Conservation (phyloP, 2,888 invertebrate species). For the Phalangium opilio region DNA sequence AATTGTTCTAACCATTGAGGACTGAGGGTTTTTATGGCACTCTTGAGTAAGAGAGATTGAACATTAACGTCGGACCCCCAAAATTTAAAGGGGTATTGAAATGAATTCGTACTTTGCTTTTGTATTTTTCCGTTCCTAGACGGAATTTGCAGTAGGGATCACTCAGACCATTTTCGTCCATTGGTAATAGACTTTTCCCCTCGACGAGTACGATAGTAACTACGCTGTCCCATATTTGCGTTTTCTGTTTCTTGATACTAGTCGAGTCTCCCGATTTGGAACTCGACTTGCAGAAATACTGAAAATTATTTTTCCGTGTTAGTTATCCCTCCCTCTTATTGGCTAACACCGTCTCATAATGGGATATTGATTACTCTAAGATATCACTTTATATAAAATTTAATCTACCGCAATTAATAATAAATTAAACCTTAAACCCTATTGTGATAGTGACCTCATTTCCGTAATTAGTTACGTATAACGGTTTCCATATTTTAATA, state of each 20-base stretch:
- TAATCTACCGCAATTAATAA: too few relatives aligned
- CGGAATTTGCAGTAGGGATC: slow-evolving; percentile 95
- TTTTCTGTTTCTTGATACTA: slow-evolving; percentile 45
- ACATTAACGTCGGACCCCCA: not conserved
- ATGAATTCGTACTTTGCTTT: slow-evolving; percentile 65
- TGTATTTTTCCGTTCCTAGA: slow-evolving; percentile 92
- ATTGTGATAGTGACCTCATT: too few relatives aligned
- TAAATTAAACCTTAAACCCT: too few relatives aligned
- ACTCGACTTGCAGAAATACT: slow-evolving; percentile 5
- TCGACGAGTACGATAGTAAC: slow-evolving; percentile 95
- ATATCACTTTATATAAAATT: too few relatives aligned
- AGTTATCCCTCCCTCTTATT: too few relatives aligned
- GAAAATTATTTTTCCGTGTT: too few relatives aligned
- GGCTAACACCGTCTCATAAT: too few relatives aligned
- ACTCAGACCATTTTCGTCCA: slow-evolving; percentile 72
- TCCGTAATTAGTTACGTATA: too few relatives aligned
- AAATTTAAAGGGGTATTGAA: not conserved
- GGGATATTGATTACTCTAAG: too few relatives aligned
- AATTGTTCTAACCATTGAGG: slow-evolving; percentile 95
- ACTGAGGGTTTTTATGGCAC: slow-evolving; percentile 56
- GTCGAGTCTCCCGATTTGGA: slow-evolving; percentile 6
- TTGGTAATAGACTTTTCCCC: slow-evolving; percentile 66
- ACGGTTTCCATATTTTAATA: too few relatives aligned
- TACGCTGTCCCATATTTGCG: slow-evolving; percentile 93
- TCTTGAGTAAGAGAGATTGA: slow-evolving; percentile 11